Evolutionary conservation across 1,140 invertebrate genomes (phyloP).

Genomic region (Eueides isabella): DNA sequence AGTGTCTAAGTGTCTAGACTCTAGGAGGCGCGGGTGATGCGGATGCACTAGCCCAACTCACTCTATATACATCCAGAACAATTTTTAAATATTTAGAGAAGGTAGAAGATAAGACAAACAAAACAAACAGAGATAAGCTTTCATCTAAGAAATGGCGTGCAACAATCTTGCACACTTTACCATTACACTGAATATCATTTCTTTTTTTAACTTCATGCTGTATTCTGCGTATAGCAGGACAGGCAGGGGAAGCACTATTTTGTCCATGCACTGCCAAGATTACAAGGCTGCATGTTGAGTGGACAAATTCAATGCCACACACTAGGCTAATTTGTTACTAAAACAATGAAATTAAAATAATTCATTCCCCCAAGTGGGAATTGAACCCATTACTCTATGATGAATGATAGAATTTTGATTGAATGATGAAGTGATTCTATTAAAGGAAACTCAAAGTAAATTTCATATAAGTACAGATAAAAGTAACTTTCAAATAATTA

Average conservation of each 20-base stretch:
- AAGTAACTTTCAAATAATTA: background rate
- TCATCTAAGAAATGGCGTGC: constrained; percentile 28
- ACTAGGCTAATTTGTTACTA: no score
- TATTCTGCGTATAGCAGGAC: no score
- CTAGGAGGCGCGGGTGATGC: constrained; percentile 59
- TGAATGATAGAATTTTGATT: no score
- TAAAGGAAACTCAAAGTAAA: constrained; percentile 1
- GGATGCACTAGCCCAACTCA: constrained; percentile 69
- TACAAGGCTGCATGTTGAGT: no score
- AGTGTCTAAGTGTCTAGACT: constrained; percentile 46
- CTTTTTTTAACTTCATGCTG: background rate
- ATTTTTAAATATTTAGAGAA: constrained; percentile 55
- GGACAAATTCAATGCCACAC: no score
- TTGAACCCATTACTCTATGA: background rate
- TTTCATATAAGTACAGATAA: no score
- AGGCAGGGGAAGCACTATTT: no score
- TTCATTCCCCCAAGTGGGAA: no score
- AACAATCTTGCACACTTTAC: constrained; percentile 17
- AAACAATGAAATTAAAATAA: no score
- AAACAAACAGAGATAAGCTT: constrained; percentile 26
- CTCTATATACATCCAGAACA: constrained; percentile 70
- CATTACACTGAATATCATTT: constrained; percentile 16
- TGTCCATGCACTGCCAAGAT: no score
- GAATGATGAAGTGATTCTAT: background rate
- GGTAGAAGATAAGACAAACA: constrained; percentile 34